phyloP scores from a whole-genome alignment of 2,888 invertebrate species.

The Acanthosepion lycidas region DNA sequence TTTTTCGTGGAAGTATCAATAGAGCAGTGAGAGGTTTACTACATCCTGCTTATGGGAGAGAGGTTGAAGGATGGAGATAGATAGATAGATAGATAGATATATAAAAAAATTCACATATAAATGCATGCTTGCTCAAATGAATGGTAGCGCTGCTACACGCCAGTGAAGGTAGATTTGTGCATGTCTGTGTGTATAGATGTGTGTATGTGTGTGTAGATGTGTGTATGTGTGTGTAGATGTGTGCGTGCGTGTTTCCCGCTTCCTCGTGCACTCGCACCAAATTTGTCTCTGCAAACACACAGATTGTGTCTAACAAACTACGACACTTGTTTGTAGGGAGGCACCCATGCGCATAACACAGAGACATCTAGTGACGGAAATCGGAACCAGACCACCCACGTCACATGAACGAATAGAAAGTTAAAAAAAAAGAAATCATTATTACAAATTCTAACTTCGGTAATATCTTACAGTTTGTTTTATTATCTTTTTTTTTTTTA shows the following conservation, averaged over 20 bases:
- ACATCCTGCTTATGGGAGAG: too few relatives aligned
- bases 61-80: too few relatives aligned
- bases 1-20: too few relatives aligned
- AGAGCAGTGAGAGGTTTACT: too few relatives aligned
- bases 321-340: slow-evolving; percentile 1
- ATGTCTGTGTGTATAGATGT: too few relatives aligned
- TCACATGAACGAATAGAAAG: background rate
- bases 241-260: background rate
- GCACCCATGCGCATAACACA: slow-evolving; percentile 4
- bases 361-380: slow-evolving; percentile 1
- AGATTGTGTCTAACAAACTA: slow-evolving; percentile 22
- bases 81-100: too few relatives aligned
- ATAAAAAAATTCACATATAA: too few relatives aligned
- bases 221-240: too few relatives aligned
- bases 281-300: background rate
- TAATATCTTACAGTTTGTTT: background rate
- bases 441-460: background rate
- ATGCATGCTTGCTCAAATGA: too few relatives aligned
- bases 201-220: too few relatives aligned
- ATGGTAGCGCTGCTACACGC: too few relatives aligned
- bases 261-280: background rate
- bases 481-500: background rate
- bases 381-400: slow-evolving; percentile 22
- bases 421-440: background rate
- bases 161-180: too few relatives aligned